phyloP scores from a whole-genome alignment of 1,140 invertebrate genomes.

The Tetranychus cinnabarinus region DNA sequence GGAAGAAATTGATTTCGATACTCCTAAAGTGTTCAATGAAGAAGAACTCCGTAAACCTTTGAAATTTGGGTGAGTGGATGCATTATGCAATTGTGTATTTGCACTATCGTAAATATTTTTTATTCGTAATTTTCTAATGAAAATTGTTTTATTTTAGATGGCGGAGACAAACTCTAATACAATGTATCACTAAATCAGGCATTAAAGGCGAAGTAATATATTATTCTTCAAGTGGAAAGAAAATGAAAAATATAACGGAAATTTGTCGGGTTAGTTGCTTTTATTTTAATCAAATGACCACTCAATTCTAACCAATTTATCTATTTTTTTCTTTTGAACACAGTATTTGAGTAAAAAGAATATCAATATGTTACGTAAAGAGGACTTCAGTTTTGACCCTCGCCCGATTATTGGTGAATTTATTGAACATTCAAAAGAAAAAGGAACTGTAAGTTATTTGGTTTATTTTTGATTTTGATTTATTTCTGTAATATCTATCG shows the following conservation, averaged over 20 bases:
- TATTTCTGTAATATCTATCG: too few relatives aligned
- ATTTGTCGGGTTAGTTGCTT: constrained; percentile 33
- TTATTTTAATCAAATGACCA: not conserved
- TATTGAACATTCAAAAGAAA: constrained; percentile 30
- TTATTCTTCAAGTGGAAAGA: constrained; percentile 56
- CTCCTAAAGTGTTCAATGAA: constrained; percentile 20
- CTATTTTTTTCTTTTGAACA: constrained; percentile 1
- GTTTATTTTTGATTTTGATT: too few relatives aligned
- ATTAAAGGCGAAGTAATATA: constrained; percentile 40
- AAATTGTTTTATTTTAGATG: constrained; percentile 25
- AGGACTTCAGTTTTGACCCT: constrained; percentile 77
- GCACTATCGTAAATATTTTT: too few relatives aligned
- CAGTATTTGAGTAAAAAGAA: constrained; percentile 22
- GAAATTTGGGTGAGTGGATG: constrained; percentile 31
- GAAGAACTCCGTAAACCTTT: constrained; percentile 42
- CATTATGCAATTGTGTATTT: not conserved
- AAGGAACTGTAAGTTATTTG: not conserved
- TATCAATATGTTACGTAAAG: constrained; percentile 40
- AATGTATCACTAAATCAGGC: constrained; percentile 50
- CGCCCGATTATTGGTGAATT: constrained; percentile 69
- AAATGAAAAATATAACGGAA: constrained; percentile 44
- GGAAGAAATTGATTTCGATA: constrained; percentile 5
- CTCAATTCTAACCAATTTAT: not conserved
- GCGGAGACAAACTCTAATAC: constrained; percentile 67
- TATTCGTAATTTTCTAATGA: not conserved